These are phyloP conservation scores for Lichenostomus cassidix DNA, from an alignment of 2,113 vertebrate species.

Conservation along the genomic window DNA sequence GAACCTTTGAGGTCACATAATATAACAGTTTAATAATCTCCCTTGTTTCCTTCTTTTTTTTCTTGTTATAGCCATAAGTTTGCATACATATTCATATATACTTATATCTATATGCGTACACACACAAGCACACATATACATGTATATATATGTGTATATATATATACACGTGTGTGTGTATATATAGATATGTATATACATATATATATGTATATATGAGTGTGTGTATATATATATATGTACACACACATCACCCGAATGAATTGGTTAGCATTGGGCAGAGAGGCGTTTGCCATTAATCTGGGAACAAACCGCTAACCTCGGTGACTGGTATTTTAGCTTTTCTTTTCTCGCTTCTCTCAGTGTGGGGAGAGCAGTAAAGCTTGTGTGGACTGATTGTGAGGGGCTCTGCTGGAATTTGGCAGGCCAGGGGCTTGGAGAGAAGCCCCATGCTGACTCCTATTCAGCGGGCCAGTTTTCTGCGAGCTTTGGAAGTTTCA, in stretches of 20 bases:
- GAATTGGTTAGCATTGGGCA: conserved; percentile 34
- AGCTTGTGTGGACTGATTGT: conserved; percentile 94
- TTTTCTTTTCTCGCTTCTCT: conserved; percentile 79
- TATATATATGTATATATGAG: background rate
- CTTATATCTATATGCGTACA: accelerated
- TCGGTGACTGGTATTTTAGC: conserved; percentile 80
- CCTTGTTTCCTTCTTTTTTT: background rate
- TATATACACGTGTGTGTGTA: background rate
- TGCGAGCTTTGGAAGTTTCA: conserved; percentile 97
- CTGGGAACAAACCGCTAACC: conserved; percentile 82
- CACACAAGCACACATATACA: background rate
- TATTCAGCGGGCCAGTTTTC: conserved; percentile 91
- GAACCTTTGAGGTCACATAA: background rate
- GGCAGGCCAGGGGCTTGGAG: conserved; percentile 90
- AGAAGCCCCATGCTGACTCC: conserved; percentile 95
- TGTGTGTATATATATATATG: no score
- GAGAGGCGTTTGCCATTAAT: conserved; percentile 76
- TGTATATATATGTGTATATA: no score
- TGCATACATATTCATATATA: background rate
- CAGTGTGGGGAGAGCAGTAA: conserved; percentile 77
- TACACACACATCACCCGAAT: background rate
- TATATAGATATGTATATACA: no score
- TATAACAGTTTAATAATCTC: background rate
- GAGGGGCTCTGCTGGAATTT: conserved; percentile 98
- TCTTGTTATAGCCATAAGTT: background rate